Evolutionary conservation across 2,888 invertebrate species (phyloP).

Genomic region (Cataglyphis altisquamis): DNA sequence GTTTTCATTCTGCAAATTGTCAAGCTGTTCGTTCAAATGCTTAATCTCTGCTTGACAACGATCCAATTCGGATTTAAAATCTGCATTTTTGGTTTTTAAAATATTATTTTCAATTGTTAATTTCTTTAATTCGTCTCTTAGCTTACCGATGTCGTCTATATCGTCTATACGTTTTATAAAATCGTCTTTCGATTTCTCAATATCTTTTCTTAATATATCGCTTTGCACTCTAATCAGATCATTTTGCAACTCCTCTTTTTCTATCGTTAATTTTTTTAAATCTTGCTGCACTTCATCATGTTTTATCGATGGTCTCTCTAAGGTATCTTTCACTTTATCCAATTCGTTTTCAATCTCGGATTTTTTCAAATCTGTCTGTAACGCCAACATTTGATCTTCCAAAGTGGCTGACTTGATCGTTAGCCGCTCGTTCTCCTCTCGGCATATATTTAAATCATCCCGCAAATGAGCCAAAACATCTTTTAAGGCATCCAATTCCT

Average conservation of each 20-base stretch:
- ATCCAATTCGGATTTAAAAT: slow-evolving; percentile 46
- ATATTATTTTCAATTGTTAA: slow-evolving; percentile 20
- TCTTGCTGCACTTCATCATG: slow-evolving; percentile 54
- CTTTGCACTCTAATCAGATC: slow-evolving; percentile 52
- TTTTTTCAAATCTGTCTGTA: background rate
- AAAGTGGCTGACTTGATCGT: slow-evolving; percentile 34
- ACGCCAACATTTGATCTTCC: background rate
- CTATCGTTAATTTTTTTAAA: slow-evolving; percentile 55
- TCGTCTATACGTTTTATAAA: slow-evolving; percentile 5
- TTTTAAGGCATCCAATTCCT: slow-evolving; percentile 67
- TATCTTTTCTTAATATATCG: slow-evolving; percentile 16
- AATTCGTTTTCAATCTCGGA: slow-evolving; percentile 17
- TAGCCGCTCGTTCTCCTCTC: slow-evolving; percentile 59
- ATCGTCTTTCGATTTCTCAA: slow-evolving; percentile 53
- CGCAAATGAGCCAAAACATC: slow-evolving; percentile 59
- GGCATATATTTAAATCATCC: slow-evolving; percentile 60
- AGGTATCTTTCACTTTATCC: slow-evolving; percentile 33
- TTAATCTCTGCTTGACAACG: slow-evolving; percentile 44
- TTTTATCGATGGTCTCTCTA: slow-evolving; percentile 56
- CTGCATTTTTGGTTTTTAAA: slow-evolving; percentile 12
- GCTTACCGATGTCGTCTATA: slow-evolving; percentile 1
- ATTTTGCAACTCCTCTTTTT: slow-evolving; percentile 58
- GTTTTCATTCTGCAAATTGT: slow-evolving; percentile 3
- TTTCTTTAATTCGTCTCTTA: slow-evolving; percentile 26
- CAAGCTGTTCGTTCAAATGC: slow-evolving; percentile 19